Evolutionary conservation across 2,888 invertebrate genomes (phyloP), one percentile per base, ranked within the genome.

Genomic region (Metopia argyrocephala): DNA sequence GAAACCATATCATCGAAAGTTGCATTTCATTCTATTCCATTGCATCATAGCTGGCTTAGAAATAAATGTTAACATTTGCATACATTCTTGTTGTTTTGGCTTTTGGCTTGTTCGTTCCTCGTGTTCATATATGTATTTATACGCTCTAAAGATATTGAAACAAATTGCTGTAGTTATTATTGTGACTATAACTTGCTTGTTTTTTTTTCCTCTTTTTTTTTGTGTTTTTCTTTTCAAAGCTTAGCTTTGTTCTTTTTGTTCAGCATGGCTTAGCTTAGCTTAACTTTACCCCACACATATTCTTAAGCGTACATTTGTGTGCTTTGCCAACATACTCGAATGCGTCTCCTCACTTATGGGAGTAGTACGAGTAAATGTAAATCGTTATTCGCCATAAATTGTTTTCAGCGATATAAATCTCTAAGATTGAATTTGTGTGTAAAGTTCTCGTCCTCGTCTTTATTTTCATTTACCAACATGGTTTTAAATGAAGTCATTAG

Each of bases 401-500:
- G 81, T 70, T 66, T 69, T 61, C 23, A 38, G 66, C 54, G 81
- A 81, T 81, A 81, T 81, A 78, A 81, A 81, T 81, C 81, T 81
- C 74, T 50, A 78, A 78, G 81, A 81, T 81, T 78, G 81, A 78
- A 81, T 81, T 70, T 81, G 38, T 38, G 38, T 61, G 66, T 81
- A 65, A 61, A 64, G 48, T 68, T 45, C 21, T 56, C 27, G 3
- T 9, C 64, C 6, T 56, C 62, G 23, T 45, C 50, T 70, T 38
- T 48, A 48, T 38, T 52, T 23, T 57, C 27, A 61, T 81, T 62
- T 70, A 45, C 56, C 69, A 78, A 73, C 74, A 65, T 70, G 78
- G 62, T 81, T 78, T 78, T 78, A 78, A 81, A 81, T 81, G 78
- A 81, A 81, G 81, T 81, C 81, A 81, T 81, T 81, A 81, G 78